These are phyloP conservation scores for Parochlus steinenii DNA, from an alignment of 2,888 invertebrate species.

Conservation along the genomic window DNA sequence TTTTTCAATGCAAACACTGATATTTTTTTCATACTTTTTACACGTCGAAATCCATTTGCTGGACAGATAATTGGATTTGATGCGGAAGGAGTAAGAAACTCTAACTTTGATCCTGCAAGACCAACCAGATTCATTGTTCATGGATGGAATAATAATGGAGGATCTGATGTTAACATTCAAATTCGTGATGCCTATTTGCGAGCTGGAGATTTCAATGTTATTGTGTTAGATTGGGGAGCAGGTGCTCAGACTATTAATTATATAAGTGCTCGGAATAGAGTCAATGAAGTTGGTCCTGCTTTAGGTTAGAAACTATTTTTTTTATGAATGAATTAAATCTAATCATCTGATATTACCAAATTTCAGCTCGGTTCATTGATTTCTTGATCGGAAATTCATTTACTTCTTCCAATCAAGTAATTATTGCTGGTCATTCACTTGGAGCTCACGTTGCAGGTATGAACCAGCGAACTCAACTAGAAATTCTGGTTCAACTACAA, in stretches of 20 bases:
- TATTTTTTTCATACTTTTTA: too few species aligned
- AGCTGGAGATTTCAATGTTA: slow-evolving; percentile 5
- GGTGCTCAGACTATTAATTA: slow-evolving; percentile 29
- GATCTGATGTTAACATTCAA: not conserved
- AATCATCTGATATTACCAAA: too few species aligned
- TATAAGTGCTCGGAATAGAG: slow-evolving; percentile 33
- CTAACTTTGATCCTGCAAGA: not conserved
- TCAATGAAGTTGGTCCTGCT: slow-evolving; percentile 18
- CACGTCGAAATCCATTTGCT: too few species aligned
- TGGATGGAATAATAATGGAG: slow-evolving; percentile 2
- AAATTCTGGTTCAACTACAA: too few species aligned
- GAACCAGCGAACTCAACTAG: too few species aligned
- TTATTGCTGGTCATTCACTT: slow-evolving; percentile 35
- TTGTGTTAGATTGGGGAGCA: slow-evolving; percentile 13
- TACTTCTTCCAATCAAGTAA: not conserved
- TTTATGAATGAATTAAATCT: too few species aligned
- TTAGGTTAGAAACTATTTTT: too few species aligned
- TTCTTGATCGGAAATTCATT: slow-evolving; percentile 1
- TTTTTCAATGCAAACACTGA: too few species aligned
- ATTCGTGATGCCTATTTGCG: slow-evolving; percentile 8
- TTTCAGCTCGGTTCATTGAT: slow-evolving; percentile 17
- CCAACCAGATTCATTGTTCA: slow-evolving; percentile 3
- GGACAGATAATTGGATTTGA: too few species aligned
- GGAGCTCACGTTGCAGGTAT: slow-evolving; percentile 40
- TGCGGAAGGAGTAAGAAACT: too few species aligned